Conservation (phyloP, 2,888 invertebrate genomes). For the Ectemnius cavifrons region DNA sequence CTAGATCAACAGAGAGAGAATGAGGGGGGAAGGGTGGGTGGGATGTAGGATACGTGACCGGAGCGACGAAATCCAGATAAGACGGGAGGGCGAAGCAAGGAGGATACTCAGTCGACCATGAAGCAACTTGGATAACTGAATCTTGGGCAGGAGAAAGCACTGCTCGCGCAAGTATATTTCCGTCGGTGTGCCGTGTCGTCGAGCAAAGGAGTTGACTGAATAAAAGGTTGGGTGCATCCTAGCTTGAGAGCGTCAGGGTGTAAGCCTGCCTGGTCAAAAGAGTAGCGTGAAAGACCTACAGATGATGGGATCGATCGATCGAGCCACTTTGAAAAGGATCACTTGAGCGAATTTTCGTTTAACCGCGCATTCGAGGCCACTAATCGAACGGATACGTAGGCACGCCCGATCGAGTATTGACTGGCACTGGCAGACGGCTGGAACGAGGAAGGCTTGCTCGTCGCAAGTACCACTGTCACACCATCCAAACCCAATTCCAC, state of each 20-base stretch:
- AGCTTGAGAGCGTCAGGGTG: neutral
- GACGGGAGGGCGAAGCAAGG: no score
- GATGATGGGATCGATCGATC: neutral
- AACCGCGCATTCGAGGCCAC: slow-evolving; percentile 21
- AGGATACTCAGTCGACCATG: no score
- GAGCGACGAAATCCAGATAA: no score
- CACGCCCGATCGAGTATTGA: slow-evolving; percentile 24
- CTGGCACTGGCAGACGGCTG: slow-evolving; percentile 5
- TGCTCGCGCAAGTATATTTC: no score
- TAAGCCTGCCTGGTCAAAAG: neutral
- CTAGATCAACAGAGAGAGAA: neutral
- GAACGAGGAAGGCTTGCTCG: neutral
- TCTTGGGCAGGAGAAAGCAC: no score
- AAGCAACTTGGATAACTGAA: no score
- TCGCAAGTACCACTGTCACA: slow-evolving; percentile 21
- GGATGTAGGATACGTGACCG: neutral
- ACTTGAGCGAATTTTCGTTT: no score
- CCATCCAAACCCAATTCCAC: slow-evolving; percentile 27
- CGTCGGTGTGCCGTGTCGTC: no score
- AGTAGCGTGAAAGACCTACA: neutral
- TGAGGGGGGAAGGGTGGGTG: neutral
- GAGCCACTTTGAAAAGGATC: neutral
- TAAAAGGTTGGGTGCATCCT: no score
- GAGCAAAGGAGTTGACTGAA: no score
- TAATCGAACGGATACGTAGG: slow-evolving; percentile 17